phyloP scores from a whole-genome alignment of 2,888 invertebrate genomes.

The Hemistola chrysoprasaria region DNA sequence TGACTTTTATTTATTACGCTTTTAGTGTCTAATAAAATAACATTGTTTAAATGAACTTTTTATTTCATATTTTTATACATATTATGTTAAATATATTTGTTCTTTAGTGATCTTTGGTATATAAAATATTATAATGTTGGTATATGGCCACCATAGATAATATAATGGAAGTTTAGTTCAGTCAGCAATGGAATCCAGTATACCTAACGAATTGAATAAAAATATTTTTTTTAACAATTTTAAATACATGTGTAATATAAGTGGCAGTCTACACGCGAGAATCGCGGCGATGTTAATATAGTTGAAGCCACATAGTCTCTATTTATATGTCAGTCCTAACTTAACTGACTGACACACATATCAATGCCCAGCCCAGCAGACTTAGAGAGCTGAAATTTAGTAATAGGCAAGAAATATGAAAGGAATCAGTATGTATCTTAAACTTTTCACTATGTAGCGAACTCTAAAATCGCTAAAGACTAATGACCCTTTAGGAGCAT shows the following conservation, averaged over 20 bases:
- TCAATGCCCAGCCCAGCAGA: too few species aligned
- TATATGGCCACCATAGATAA: conserved; percentile 64
- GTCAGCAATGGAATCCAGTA: conserved; percentile 48
- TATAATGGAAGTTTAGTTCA: conserved; percentile 60
- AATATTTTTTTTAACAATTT: conserved; percentile 33
- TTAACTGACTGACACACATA: too few species aligned
- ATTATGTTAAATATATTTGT: conserved; percentile 63
- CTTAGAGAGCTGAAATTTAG: too few species aligned
- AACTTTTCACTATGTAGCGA: too few species aligned
- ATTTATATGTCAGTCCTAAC: too few species aligned
- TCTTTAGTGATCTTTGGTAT: conserved; percentile 75
- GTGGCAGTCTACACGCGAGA: too few species aligned
- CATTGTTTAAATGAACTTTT: conserved; percentile 43
- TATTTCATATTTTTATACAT: conserved; percentile 52
- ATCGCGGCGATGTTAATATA: too few species aligned
- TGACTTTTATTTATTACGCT: conserved; percentile 36
- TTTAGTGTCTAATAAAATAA: conserved; percentile 28
- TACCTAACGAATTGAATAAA: conserved; percentile 36
- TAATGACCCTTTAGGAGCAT: too few species aligned
- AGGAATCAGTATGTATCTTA: too few species aligned
- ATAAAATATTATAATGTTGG: conserved; percentile 71
- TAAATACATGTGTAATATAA: conserved; percentile 39
- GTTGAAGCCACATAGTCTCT: too few species aligned
- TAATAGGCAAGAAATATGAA: too few species aligned
- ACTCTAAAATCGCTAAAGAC: too few species aligned